Base-by-base conservation (phyloP, 2,888 invertebrate genomes). In the Fragum whitleyi region DNA sequence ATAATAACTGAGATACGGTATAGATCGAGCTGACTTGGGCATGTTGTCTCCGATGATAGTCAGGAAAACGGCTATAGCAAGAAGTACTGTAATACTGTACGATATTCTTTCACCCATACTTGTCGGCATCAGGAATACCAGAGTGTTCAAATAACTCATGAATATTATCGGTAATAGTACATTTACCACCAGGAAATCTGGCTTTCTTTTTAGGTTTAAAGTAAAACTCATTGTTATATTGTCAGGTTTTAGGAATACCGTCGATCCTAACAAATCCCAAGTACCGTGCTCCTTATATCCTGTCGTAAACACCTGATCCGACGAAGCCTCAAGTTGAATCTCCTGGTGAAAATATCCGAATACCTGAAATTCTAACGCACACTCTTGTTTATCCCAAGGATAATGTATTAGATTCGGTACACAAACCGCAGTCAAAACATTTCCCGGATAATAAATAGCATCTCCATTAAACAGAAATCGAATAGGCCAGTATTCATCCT, bases 61-160 rank as follows among this genome's bases (percentile, higher is more conserved):
- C 2, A 61, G 32, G n/a, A 61, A 32, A 11, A 61, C 61, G 5
- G 61, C 61, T 0, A 61, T 32, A 1, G 61, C 61, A 19, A 61
- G 61, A 16, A 61, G 32, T 14, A 61, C 61, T 14, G 61, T 61
- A 0, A 61, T 61, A 16, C 32, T n/a, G 32, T 61, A 61, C 7
- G 61, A 61, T 9, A 32, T 61, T n/a, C 61, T 29, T 32, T 61
- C 61, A n/a, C 61, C 61, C n/a, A 28, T 32, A n/a, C 61, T 32
- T 9, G n/a, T 61, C 19, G 61, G 61, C 29, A 61, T 61, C 1
- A 61, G 61, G 29, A 61, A 61, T 32, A 32, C 61, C n/a, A 61
- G 11, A 1, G 32, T 29, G 32, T 61, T 61, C n/a, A 61, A 28
- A n/a, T 32, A 61, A 32, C 32, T n/a, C 61, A 61, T 29, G 32